phyloP scores from a whole-genome alignment of 2,797 vertebrate genomes.

The Octomys mimax region DNA sequence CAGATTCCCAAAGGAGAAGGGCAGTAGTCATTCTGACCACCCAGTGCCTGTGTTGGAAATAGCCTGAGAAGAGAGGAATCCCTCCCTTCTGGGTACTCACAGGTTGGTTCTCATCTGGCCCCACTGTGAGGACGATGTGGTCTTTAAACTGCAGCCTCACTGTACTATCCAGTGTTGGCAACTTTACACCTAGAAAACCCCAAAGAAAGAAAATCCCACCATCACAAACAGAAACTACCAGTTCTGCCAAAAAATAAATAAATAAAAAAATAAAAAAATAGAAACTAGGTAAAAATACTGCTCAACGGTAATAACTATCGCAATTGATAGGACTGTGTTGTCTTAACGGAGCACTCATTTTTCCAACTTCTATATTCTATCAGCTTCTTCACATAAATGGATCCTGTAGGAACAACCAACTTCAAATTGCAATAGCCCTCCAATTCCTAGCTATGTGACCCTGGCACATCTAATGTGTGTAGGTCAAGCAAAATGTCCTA shows the following conservation, averaged over 20 bases:
- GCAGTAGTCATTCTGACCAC: background rate
- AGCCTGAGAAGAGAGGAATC: background rate
- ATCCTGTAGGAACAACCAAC: background rate
- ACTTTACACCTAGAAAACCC: slow-evolving; percentile 87
- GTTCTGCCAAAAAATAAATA: no score
- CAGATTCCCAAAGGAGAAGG: background rate
- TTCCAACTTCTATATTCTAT: background rate
- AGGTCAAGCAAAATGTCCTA: background rate
- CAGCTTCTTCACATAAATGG: accelerated
- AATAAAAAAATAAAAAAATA: no score
- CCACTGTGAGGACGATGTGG: slow-evolving; percentile 91
- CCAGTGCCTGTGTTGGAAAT: background rate
- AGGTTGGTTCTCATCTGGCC: slow-evolving; percentile 88
- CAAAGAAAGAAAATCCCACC: background rate
- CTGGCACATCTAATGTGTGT: background rate
- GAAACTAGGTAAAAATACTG: background rate
- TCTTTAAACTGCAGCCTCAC: slow-evolving; percentile 92
- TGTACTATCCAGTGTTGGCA: slow-evolving; percentile 91
- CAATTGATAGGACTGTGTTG: background rate
- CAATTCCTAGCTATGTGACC: background rate
- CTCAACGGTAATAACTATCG: background rate
- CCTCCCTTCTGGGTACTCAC: slow-evolving; percentile 88
- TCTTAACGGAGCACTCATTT: background rate
- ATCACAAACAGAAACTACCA: background rate
- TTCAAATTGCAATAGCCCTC: background rate